Conservation (phyloP, 2,888 invertebrate species). For the Dynastes tityus region DNA sequence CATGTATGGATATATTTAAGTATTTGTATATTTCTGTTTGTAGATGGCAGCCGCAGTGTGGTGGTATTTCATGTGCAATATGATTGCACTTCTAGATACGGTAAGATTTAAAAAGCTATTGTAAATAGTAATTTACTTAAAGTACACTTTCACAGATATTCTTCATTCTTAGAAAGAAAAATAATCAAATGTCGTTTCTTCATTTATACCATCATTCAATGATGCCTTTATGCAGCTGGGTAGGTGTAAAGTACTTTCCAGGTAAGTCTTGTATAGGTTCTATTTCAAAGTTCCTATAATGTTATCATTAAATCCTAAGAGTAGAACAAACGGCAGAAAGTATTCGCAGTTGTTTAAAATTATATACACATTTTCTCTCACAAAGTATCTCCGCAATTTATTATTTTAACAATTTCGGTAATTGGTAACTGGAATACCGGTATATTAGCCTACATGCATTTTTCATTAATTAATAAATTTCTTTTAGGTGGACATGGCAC, state of each 20-base stretch:
- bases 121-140: too few relatives aligned
- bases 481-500: constrained; percentile 87
- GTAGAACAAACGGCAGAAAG: too few relatives aligned
- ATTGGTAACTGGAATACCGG: too few relatives aligned
- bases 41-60: constrained; percentile 71
- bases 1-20: too few relatives aligned
- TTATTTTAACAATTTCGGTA: too few relatives aligned
- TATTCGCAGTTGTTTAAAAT: too few relatives aligned
- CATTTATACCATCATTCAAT: constrained; percentile 80
- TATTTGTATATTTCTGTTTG: constrained; percentile 49
- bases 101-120: constrained; percentile 59
- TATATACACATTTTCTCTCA: too few relatives aligned
- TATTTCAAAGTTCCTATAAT: too few relatives aligned
- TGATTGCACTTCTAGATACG: constrained; percentile 74
- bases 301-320: too few relatives aligned
- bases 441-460: too few relatives aligned
- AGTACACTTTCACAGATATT: constrained; percentile 69
- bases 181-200: constrained; percentile 78
- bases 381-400: too few relatives aligned
- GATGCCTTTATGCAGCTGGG: constrained; percentile 75
- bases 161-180: constrained; percentile 80
- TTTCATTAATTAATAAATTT: background rate
- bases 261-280: constrained; percentile 68
- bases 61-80: constrained; percentile 73
- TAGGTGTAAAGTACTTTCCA: constrained; percentile 73